Evolutionary conservation across 2,888 invertebrate species (phyloP), one percentile per base, ranked within the genome.

Genomic region (Cinara cedri): DNA sequence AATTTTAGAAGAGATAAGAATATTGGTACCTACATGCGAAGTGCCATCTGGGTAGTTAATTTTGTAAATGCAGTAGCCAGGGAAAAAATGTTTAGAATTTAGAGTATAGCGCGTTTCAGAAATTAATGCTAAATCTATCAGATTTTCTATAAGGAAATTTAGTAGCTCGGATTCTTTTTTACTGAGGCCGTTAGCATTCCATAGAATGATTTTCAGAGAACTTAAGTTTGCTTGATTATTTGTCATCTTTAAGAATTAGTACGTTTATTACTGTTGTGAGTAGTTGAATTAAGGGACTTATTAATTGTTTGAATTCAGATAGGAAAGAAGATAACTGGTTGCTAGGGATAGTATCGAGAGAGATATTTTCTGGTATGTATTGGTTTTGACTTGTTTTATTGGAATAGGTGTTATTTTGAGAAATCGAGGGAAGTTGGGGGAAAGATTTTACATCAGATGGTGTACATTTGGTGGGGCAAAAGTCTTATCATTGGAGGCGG

Each of bases 121-220:
- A 9, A 72, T 72, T 10, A 72, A 54, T 6, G 72, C 72, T 1
- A 72, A 34, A 9, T 72, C 60, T 19, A 68, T 76, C 24, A 24
- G 0, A 44, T 68, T 66, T 57, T 54, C 24, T 1, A 51, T 65
- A 21, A 76, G 8, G 4, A 9, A n/a, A 14, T 10, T 42, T 9
- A 55, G 16, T 42, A 74, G 49, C 26, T 63, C 74, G 19, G 21
- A 26, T 34, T 14, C 26, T 3, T 62, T 63, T 3, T 46, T 26
- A 10, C 42, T 3, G 9, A 76, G 16, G n/a, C 66, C 66, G 10
- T 76, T 76, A 42, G 66, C 63, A n/a, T 76, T 76, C 76, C 66
- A 76, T 1, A 65, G 44, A 11, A 66, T 44, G 14, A 76, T 76
- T 16, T 44, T 57, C 21, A 71, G 16, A 8, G 71, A 71, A 10